phyloP scores from a whole-genome alignment of 2,888 invertebrate genomes.

The Acanthococcus lagerstroemiae region DNA sequence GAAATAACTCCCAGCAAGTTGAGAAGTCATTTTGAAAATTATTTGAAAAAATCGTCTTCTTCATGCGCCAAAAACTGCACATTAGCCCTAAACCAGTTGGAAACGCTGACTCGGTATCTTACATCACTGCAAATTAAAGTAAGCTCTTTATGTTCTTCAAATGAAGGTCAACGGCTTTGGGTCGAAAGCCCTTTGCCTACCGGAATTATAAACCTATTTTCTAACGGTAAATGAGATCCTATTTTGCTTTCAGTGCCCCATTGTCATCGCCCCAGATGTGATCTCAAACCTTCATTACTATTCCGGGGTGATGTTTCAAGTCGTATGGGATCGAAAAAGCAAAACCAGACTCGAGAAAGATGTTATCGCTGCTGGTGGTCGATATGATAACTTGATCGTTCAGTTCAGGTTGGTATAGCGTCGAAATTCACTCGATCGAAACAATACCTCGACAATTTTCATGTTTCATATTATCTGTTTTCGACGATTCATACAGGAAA shows the following conservation, averaged over 20 bases:
- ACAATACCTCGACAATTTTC: neutral
- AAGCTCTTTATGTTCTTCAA: constrained; percentile 38
- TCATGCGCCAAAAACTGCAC: constrained; percentile 57
- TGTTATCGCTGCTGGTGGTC: constrained; percentile 77
- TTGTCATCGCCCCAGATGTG: constrained; percentile 51
- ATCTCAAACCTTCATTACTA: constrained; percentile 53
- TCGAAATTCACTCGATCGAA: too few species aligned
- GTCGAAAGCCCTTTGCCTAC: neutral
- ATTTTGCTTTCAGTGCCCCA: constrained; percentile 47
- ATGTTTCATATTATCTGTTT: too few species aligned
- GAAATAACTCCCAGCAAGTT: constrained; percentile 55
- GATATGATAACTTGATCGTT: constrained; percentile 73
- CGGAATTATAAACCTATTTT: constrained; percentile 7
- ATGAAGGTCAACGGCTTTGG: too few species aligned
- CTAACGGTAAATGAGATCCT: neutral
- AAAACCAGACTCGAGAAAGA: constrained; percentile 49
- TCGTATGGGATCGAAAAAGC: constrained; percentile 51
- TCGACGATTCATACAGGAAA: constrained; percentile 38
- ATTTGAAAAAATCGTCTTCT: constrained; percentile 42
- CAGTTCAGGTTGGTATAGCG: constrained; percentile 50
- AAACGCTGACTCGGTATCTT: constrained; percentile 59
- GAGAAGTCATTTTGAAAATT: constrained; percentile 49
- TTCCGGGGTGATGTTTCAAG: constrained; percentile 58
- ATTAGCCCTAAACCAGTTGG: constrained; percentile 63
- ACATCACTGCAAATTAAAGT: constrained; percentile 66